Conservation (phyloP, 2,888 invertebrate genomes). For the Eudasyphora cyanicolor region DNA sequence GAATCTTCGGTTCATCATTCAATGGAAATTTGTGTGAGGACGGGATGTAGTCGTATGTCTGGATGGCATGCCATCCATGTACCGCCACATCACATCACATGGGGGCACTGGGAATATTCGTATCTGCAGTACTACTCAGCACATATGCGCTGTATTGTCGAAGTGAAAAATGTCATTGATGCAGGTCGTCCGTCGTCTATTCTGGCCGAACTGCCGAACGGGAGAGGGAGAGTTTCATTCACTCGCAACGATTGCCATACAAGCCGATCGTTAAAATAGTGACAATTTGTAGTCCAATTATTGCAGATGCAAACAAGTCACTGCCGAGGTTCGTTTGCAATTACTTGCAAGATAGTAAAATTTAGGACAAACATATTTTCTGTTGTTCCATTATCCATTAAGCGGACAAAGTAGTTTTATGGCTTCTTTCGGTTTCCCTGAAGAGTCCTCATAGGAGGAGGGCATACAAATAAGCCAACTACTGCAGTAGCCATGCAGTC, state of each 20-base stretch:
- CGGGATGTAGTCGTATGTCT: neutral
- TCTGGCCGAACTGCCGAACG: neutral
- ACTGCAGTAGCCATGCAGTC: neutral
- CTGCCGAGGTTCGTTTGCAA: conserved; percentile 30
- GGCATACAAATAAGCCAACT: too few relatives aligned
- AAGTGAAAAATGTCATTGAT: conserved; percentile 49
- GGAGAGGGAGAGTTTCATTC: too few relatives aligned
- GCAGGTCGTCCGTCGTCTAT: conserved; percentile 39
- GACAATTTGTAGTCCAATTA: conserved; percentile 78
- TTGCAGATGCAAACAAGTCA: conserved; percentile 70
- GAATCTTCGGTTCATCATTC: conserved; percentile 37
- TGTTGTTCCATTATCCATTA: conserved; percentile 39
- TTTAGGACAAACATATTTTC: conserved; percentile 49
- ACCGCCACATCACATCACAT: neutral
- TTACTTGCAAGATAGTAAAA: conserved; percentile 35
- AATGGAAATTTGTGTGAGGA: conserved; percentile 36
- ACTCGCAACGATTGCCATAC: neutral
- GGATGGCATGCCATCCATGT: neutral
- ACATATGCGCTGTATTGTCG: neutral
- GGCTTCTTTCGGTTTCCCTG: neutral
- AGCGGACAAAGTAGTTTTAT: neutral
- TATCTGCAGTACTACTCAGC: neutral
- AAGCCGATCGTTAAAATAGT: conserved; percentile 64
- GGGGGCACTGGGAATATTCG: neutral
- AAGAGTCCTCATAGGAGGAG: too few relatives aligned